A percentile compares a stretch with the other conserved stretches of the same genome.
Evolutionary conservation across 2,888 invertebrate genomes (phyloP).

Genomic region (Pinctada fucata): DNA sequence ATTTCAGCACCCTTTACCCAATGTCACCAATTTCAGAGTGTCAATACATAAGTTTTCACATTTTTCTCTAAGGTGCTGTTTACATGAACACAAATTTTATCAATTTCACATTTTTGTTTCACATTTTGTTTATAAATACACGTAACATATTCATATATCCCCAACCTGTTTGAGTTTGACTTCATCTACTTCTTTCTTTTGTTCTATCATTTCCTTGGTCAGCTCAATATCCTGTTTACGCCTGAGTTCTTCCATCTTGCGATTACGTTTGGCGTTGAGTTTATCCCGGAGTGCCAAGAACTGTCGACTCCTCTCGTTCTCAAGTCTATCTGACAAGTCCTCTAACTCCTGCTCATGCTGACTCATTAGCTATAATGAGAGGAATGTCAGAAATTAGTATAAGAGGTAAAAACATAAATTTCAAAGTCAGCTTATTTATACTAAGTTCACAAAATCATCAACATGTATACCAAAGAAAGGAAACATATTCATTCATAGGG

Average conservation of each 20-base stretch:
- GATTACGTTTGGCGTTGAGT: slow-evolving; percentile 60
- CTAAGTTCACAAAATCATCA: too few relatives aligned
- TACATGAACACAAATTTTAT: not conserved
- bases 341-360: slow-evolving; percentile 71
- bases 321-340: slow-evolving; percentile 63
- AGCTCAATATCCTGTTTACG: slow-evolving; percentile 72
- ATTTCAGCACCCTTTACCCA: too few relatives aligned
- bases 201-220: slow-evolving; percentile 71
- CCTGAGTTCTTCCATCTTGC: slow-evolving; percentile 68
- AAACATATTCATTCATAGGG: too few relatives aligned
- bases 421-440: too few relatives aligned
- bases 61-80: too few relatives aligned
- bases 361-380: slow-evolving; percentile 65
- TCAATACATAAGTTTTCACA: too few relatives aligned
- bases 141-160: too few relatives aligned
- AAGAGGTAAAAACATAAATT: too few relatives aligned
- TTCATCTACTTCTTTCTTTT: slow-evolving; percentile 72
- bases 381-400: too few relatives aligned
- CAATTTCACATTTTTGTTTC: not conserved
- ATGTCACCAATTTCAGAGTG: too few relatives aligned
- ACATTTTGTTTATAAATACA: too few relatives aligned
- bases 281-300: slow-evolving; percentile 64
- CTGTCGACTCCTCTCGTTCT: slow-evolving; percentile 65
- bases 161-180: slow-evolving; percentile 62
- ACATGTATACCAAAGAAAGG: too few relatives aligned